These are phyloP conservation scores for Tenualosa ilisha DNA, from an alignment of 2,797 vertebrate species.

Conservation along the genomic window DNA sequence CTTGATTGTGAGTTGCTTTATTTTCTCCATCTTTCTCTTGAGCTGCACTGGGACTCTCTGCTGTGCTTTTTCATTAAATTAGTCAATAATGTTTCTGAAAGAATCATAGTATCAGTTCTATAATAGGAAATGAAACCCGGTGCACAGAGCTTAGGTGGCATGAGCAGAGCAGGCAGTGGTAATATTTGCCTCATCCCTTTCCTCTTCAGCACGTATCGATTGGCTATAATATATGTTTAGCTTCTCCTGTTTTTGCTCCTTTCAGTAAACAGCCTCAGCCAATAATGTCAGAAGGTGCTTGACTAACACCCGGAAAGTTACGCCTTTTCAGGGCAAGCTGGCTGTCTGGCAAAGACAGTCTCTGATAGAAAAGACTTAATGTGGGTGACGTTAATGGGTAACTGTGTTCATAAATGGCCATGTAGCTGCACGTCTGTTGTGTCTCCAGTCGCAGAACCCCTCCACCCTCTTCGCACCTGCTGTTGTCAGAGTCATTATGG, in stretches of 20 bases:
- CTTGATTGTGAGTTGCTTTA: neutral
- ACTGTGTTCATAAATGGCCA: constrained; percentile 63
- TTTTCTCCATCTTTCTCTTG: neutral
- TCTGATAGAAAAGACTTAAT: constrained; percentile 47
- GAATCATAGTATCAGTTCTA: constrained; percentile 56
- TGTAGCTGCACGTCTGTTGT: constrained; percentile 66
- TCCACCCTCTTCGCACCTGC: constrained; percentile 65
- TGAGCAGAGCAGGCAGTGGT: constrained; percentile 61
- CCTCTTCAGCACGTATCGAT: constrained; percentile 69
- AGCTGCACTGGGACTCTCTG: constrained; percentile 28
- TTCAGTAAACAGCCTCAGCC: constrained; percentile 71
- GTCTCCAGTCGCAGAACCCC: constrained; percentile 57
- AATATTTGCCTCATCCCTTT: constrained; percentile 63
- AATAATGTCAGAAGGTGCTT: constrained; percentile 67
- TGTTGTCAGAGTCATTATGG: constrained; percentile 72
- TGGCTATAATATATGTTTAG: constrained; percentile 73
- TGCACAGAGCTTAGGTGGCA: constrained; percentile 50
- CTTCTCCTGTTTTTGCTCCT: constrained; percentile 70
- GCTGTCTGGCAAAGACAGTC: constrained; percentile 31
- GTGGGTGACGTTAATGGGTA: constrained; percentile 61
- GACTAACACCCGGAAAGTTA: constrained; percentile 61
- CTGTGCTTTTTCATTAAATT: constrained; percentile 46
- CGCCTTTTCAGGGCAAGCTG: constrained; percentile 47
- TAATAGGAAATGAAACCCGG: constrained; percentile 44
- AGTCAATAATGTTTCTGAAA: constrained; percentile 53